These are phyloP conservation scores for Drosophila paulistorum DNA, from an alignment of 1,140 invertebrate genomes.

Conservation along the genomic window DNA sequence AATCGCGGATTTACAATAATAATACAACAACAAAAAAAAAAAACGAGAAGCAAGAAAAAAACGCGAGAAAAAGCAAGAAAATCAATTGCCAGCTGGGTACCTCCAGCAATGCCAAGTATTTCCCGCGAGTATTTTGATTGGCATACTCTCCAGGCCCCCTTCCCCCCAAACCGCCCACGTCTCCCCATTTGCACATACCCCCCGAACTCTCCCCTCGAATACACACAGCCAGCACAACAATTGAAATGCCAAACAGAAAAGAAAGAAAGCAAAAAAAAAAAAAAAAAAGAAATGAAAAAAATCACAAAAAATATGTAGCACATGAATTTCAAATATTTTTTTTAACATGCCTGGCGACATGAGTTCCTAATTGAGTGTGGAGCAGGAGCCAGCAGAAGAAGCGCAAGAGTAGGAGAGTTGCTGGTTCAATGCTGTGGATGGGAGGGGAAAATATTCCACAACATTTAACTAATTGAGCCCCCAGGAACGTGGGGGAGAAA, in stretches of 20 bases:
- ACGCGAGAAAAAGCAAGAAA: slow-evolving; percentile 41
- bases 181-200: neutral
- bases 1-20: slow-evolving; percentile 46
- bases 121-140: slow-evolving; percentile 76
- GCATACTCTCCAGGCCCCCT: slow-evolving; percentile 48
- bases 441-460: slow-evolving; percentile 63
- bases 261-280: slow-evolving; percentile 25
- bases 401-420: neutral
- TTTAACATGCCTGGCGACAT: slow-evolving; percentile 65
- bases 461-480: slow-evolving; percentile 75
- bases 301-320: slow-evolving; percentile 52
- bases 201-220: no score
- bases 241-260: slow-evolving; percentile 69
- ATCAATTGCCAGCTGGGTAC: slow-evolving; percentile 65
- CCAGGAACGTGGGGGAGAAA: slow-evolving; percentile 21
- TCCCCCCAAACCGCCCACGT: neutral
- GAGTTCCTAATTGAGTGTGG: slow-evolving; percentile 68
- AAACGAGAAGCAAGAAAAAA: slow-evolving; percentile 30
- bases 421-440: neutral
- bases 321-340: slow-evolving; percentile 80
- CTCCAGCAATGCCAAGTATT: slow-evolving; percentile 70
- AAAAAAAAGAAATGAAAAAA: neutral
- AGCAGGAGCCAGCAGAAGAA: neutral
- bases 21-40: slow-evolving; percentile 15
- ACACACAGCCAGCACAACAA: slow-evolving; percentile 50